Percentiles rank a stretch among this genome's conserved stretches.
Conservation (phyloP, 2,797 vertebrate genomes). For the Centroberyx gerrardi region DNA sequence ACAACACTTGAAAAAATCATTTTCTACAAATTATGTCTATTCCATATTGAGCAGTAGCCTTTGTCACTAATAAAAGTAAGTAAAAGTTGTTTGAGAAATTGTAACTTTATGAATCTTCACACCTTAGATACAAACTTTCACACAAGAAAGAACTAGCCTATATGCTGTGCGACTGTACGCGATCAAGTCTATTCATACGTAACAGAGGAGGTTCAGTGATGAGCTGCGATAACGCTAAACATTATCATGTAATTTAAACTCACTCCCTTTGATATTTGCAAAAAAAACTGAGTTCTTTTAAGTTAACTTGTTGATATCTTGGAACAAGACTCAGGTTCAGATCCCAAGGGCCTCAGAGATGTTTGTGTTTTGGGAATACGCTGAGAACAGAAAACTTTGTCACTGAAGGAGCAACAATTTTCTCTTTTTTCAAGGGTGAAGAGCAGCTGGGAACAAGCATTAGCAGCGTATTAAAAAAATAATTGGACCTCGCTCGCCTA, state of each 20-base stretch:
- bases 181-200: not conserved
- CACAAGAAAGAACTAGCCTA: no score
- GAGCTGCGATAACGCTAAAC: not conserved
- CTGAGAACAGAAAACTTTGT: slow-evolving; percentile 21
- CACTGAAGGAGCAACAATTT: slow-evolving; percentile 2
- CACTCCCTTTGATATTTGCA: no score
- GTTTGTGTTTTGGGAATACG: slow-evolving; percentile 12
- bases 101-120: no score
- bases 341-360: slow-evolving; percentile 15
- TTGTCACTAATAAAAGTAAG: no score
- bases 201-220: not conserved
- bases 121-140: no score
- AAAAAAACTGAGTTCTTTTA: not conserved
- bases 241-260: not conserved
- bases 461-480: slow-evolving; percentile 11
- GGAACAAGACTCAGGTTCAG: slow-evolving; percentile 30
- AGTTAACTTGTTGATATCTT: slow-evolving; percentile 49
- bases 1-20: no score
- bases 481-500: slow-evolving; percentile 17
- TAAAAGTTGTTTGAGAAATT: no score
- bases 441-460: slow-evolving; percentile 33
- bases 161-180: no score
- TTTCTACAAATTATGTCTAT: no score
- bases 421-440: not conserved
- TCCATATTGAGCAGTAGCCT: no score